These are phyloP conservation scores for Grammomys dolichurus DNA, from an alignment of 2,113 vertebrate genomes.

Conservation along the genomic window DNA sequence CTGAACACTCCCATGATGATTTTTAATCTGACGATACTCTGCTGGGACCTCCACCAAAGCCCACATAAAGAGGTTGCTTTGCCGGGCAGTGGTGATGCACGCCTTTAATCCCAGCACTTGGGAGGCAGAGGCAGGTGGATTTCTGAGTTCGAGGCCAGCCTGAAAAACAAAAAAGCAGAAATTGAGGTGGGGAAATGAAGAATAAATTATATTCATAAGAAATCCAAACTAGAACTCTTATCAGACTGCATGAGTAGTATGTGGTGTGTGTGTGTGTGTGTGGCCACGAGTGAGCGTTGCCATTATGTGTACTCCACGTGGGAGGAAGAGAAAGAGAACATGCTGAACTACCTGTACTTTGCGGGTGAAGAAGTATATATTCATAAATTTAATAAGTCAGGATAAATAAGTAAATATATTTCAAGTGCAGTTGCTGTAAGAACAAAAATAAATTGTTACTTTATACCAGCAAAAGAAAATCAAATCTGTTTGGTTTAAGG, in stretches of 20 bases:
- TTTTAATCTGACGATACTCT: not conserved
- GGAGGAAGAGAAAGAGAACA: not conserved
- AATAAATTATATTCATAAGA: not conserved
- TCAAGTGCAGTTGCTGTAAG: not conserved
- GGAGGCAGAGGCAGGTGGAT: no score
- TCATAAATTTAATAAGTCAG: conserved; percentile 12
- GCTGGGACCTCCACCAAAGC: not conserved
- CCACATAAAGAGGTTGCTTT: not conserved
- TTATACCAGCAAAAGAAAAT: conserved; percentile 45
- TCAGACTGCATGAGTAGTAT: not conserved
- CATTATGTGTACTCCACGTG: not conserved
- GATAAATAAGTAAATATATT: not conserved
- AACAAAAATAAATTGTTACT: conserved; percentile 39
- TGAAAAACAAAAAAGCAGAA: no score
- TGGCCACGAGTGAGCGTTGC: not conserved
- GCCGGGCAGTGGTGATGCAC: no score
- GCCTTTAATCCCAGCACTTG: no score
- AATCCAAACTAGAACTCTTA: not conserved
- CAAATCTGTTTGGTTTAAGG: not conserved
- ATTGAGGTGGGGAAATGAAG: not conserved
- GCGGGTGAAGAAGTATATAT: not conserved
- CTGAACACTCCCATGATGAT: not conserved
- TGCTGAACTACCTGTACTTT: not conserved
- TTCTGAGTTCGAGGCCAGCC: no score
- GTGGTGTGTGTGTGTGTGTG: not conserved